Conservation (phyloP, 2,113 vertebrate genomes). For the Paratilapia polleni region DNA sequence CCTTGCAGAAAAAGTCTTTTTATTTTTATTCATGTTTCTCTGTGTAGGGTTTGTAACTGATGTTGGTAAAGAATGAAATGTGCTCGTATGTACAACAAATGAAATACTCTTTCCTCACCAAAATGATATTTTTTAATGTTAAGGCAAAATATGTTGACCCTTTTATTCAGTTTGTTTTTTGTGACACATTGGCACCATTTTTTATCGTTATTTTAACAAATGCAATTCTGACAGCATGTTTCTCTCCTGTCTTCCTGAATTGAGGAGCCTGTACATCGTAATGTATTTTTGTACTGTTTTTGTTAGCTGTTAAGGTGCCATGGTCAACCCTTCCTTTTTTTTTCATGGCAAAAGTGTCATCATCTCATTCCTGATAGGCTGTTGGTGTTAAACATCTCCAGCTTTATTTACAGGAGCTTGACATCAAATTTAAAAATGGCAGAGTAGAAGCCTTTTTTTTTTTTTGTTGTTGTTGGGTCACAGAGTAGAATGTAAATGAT, state of each 20-base stretch:
- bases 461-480: too few species aligned
- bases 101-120: background rate
- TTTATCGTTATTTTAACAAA: background rate
- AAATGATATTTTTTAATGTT: background rate
- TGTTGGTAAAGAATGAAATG: background rate
- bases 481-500: background rate
- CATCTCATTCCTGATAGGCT: background rate
- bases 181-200: too few species aligned
- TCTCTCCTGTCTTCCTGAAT: background rate
- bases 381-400: rapidly evolving
- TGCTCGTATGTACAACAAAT: background rate
- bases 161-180: too few species aligned
- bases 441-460: too few species aligned
- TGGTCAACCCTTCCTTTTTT: too few species aligned
- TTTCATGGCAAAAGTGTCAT: background rate
- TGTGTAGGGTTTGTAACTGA: background rate
- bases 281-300: background rate
- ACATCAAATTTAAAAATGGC: background rate
- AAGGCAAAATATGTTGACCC: too few species aligned
- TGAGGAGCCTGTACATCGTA: background rate
- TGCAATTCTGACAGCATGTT: background rate
- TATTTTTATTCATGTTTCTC: rapidly evolving
- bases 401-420: background rate
- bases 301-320: too few species aligned
- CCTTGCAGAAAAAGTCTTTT: background rate